Base-by-base conservation (phyloP, 2,888 invertebrate species). In the Yponomeuta plumbellus region DNA sequence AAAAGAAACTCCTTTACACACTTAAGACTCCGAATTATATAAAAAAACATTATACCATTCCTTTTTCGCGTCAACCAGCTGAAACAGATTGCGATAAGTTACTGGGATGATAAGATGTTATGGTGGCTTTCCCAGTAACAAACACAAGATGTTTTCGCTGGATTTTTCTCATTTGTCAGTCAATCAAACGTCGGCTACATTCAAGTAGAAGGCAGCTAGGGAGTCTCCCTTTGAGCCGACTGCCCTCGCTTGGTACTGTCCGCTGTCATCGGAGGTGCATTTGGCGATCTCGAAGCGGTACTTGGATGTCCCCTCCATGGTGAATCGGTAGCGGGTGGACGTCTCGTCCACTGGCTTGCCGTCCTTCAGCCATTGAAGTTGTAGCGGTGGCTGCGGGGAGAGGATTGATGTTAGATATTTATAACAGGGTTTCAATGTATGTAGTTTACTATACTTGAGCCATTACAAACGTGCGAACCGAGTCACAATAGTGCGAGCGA, bases 351-450 rank as follows among this genome's bases (percentile, higher is more conserved):
- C 94, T 67, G 95, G 94, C 80, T 96, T 96, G 76, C 97, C 97
- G 92, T 98, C 98, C 92, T 98, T 98, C 79, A 96, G 92, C 98
- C 98, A 98, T 73, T 92, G 93, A 67, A 95, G 91, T 81, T 94
- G 94, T 73, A 95, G 89, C 74, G 94, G 93, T 78, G 93, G 91
- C 79, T 92, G 84, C 68, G 68, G 74, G 68, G 61, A 4, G 56
- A 40, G 5, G n/a, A 5, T 61, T 4, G n/a, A 39, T n/a, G 8
- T 56, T 56, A 56, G 56, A 56, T n/a, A 56, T 2, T 26, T 26
- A 5, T 5, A 26, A 26, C 26, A 26, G 26, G 26, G 26, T 4
- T 26, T n/a, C n/a, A n/a, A n/a, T n/a, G n/a, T n/a, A n/a, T n/a
- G n/a, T n/a, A n/a, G n/a, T n/a, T n/a, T n/a, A n/a, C n/a, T n/a